phyloP scores from a whole-genome alignment of 2,113 vertebrate genomes.

The Malurus cyaneus region DNA sequence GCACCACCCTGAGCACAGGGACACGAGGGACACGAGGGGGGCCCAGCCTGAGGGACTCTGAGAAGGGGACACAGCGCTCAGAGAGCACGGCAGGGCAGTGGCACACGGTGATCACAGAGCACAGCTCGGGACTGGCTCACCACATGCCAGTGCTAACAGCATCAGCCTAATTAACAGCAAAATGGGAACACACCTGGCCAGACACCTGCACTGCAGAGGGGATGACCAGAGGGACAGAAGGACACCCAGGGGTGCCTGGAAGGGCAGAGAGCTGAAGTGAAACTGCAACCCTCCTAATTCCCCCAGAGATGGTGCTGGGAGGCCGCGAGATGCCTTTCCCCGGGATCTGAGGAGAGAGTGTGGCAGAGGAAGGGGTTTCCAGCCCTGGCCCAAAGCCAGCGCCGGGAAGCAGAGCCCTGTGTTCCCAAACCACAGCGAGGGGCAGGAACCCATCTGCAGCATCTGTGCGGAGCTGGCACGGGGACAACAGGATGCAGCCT shows the following conservation, averaged over 20 bases:
- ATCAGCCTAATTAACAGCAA: not conserved
- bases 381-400: fast-evolving
- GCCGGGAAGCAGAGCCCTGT: fast-evolving
- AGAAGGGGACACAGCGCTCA: not conserved
- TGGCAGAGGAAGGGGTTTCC: not conserved
- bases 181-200: not conserved
- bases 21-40: fast-evolving
- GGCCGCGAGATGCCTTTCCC: not conserved
- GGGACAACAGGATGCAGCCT: not conserved
- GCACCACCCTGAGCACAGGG: fast-evolving
- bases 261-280: not conserved
- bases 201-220: not conserved
- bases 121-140: not conserved
- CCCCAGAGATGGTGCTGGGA: not conserved
- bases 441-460: not conserved
- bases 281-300: fast-evolving
- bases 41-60: fast-evolving
- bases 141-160: not conserved
- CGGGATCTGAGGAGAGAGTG: not conserved
- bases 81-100: not conserved
- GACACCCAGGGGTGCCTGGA: not conserved
- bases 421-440: fast-evolving
- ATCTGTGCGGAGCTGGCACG: not conserved
- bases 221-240: fast-evolving
- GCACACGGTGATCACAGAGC: not conserved